Percentiles rank a stretch among this genome's conserved stretches.
Conservation (phyloP, 1,140 invertebrate species). For the Oryctes rhinoceros region DNA sequence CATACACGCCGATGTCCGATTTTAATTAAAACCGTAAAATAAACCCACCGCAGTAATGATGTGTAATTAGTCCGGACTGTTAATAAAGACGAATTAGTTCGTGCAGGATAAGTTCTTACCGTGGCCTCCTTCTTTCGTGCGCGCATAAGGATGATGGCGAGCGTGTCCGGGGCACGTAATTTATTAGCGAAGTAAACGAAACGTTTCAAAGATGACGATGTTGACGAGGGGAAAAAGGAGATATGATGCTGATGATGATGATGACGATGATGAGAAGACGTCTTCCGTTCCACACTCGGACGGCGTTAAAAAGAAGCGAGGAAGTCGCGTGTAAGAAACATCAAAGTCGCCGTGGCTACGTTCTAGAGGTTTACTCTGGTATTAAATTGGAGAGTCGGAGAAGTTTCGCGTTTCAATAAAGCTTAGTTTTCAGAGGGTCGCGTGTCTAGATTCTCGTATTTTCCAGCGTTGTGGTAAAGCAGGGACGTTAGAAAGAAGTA, state of each 20-base stretch:
- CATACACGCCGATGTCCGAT: not conserved
- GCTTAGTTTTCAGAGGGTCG: constrained; percentile 19
- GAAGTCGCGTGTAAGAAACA: constrained; percentile 22
- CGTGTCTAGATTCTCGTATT: not conserved
- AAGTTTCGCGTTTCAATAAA: constrained; percentile 31
- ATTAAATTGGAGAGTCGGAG: constrained; percentile 26
- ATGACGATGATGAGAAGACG: not conserved
- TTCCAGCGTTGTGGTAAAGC: not conserved
- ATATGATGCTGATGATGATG: not conserved
- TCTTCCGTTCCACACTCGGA: not conserved
- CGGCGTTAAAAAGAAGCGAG: constrained; percentile 18
- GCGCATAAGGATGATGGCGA: not conserved
- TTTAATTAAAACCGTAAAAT: constrained; percentile 6
- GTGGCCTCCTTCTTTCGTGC: not conserved
- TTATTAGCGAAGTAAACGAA: not conserved
- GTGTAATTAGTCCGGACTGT: not conserved
- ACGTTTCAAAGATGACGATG: constrained; percentile 13
- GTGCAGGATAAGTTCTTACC: not conserved
- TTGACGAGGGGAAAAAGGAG: not conserved
- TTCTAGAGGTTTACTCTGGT: constrained; percentile 4
- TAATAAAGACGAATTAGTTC: not conserved
- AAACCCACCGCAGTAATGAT: not conserved
- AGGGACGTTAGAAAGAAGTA: not conserved
- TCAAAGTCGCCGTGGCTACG: constrained; percentile 18
- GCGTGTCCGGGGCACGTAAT: not conserved